Percentiles rank a stretch among this genome's conserved stretches.
phyloP scores from a whole-genome alignment of 2,113 vertebrate species.

The Chionis minor region DNA sequence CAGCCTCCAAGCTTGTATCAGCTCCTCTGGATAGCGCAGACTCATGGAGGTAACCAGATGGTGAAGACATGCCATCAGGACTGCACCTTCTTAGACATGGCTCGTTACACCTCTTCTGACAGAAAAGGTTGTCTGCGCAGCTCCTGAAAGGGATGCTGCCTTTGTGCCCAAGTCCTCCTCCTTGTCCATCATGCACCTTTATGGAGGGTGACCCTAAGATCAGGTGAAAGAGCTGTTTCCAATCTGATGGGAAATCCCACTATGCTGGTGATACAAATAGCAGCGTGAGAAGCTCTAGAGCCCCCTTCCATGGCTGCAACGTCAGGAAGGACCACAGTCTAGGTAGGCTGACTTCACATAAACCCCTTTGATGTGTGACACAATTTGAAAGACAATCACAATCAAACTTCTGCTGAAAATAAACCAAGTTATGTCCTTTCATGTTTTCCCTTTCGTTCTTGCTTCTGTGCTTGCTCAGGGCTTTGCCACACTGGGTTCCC shows the following conservation, averaged over 20 bases:
- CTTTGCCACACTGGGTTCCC: not conserved
- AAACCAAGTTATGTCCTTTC: not conserved
- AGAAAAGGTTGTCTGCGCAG: accelerated
- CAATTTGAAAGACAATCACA: not conserved
- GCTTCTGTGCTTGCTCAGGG: not conserved
- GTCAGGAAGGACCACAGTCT: not conserved
- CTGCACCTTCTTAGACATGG: not conserved
- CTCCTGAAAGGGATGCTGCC: not conserved
- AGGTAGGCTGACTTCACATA: not conserved
- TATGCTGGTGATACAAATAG: not conserved
- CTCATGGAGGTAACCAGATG: not conserved
- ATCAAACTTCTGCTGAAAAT: not conserved
- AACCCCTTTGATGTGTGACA: accelerated
- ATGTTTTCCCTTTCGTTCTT: not conserved
- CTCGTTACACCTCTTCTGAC: not conserved
- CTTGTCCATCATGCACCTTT: not conserved
- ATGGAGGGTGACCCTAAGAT: not conserved
- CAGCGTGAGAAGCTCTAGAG: not conserved
- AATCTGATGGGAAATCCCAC: not conserved
- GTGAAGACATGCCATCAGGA: accelerated
- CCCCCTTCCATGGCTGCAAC: not conserved
- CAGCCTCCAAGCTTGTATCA: not conserved
- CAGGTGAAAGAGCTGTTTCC: not conserved
- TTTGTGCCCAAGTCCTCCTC: not conserved
- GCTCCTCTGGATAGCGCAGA: not conserved